Evolutionary conservation across 2,113 vertebrate genomes (phyloP).

Genomic region (Lophura nycthemera): DNA sequence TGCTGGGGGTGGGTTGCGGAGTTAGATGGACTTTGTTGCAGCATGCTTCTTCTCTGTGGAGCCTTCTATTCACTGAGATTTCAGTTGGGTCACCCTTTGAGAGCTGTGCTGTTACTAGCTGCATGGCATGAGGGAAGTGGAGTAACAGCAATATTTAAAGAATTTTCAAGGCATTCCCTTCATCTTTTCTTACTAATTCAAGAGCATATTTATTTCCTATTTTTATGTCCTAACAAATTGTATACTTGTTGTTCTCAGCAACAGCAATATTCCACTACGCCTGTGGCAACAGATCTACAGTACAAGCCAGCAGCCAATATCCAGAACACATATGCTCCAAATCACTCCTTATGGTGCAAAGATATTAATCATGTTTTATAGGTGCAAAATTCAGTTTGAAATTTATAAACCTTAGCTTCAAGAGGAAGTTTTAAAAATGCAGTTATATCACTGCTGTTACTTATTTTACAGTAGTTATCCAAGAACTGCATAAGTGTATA

Average conservation of each 20-base stretch:
- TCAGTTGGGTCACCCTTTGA: neutral
- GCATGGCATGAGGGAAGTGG: neutral
- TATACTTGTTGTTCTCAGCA: neutral
- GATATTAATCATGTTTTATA: neutral
- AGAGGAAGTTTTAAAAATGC: neutral
- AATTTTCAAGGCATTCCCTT: neutral
- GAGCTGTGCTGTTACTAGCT: neutral
- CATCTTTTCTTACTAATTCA: neutral
- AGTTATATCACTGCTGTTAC: neutral
- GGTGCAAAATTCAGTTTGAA: neutral
- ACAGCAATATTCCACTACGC: neutral
- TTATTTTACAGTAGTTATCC: neutral
- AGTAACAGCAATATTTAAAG: neutral
- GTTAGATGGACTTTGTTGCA: neutral
- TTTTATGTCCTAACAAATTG: neutral
- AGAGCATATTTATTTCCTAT: neutral
- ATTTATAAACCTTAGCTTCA: neutral
- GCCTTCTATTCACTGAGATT: neutral
- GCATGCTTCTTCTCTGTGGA: neutral
- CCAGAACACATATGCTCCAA: neutral
- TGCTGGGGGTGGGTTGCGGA: neutral
- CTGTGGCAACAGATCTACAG: neutral
- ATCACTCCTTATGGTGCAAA: neutral
- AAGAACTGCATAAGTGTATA: neutral
- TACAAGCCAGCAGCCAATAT: neutral